Conservation (phyloP, 2,888 invertebrate species). For the Steinernema carpocapsae region DNA sequence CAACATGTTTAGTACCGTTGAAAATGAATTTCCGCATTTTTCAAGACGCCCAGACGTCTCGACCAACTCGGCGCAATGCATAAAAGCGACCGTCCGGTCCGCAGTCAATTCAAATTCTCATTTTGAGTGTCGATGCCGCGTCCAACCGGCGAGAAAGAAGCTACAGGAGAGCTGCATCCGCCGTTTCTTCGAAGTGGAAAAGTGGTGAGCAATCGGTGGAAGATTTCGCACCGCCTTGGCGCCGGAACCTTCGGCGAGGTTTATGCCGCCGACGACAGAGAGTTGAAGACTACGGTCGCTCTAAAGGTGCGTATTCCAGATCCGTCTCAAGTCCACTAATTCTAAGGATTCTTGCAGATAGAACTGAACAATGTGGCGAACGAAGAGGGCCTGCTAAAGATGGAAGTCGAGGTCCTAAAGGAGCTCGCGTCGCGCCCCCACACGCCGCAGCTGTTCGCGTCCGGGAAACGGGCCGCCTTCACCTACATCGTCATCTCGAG, state of each 20-base stretch:
- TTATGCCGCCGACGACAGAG: slow-evolving; percentile 6
- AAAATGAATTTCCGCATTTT: no score
- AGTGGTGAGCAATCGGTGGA: slow-evolving; percentile 26
- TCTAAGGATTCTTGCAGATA: slow-evolving; percentile 18
- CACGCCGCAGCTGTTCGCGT: slow-evolving; percentile 34
- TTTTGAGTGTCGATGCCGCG: not conserved
- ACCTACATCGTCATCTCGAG: slow-evolving; percentile 30
- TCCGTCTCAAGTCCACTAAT: no score
- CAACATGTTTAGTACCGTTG: no score
- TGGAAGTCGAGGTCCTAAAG: slow-evolving; percentile 39
- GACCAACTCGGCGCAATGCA: no score
- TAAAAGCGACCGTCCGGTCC: no score
- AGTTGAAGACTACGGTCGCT: not conserved
- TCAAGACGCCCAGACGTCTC: no score
- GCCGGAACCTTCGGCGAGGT: slow-evolving; percentile 29
- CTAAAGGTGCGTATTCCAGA: not conserved
- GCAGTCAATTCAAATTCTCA: no score
- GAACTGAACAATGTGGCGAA: slow-evolving; percentile 27
- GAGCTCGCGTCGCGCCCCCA: slow-evolving; percentile 28
- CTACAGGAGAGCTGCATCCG: slow-evolving; percentile 1
- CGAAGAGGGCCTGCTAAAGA: slow-evolving; percentile 39
- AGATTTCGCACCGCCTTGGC: slow-evolving; percentile 25
- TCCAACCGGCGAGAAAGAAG: not conserved
- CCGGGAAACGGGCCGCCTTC: slow-evolving; percentile 33
- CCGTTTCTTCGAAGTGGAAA: slow-evolving; percentile 28